Evolutionary conservation across 2,113 vertebrate species (phyloP).

Genomic region (Zapornia atra): DNA sequence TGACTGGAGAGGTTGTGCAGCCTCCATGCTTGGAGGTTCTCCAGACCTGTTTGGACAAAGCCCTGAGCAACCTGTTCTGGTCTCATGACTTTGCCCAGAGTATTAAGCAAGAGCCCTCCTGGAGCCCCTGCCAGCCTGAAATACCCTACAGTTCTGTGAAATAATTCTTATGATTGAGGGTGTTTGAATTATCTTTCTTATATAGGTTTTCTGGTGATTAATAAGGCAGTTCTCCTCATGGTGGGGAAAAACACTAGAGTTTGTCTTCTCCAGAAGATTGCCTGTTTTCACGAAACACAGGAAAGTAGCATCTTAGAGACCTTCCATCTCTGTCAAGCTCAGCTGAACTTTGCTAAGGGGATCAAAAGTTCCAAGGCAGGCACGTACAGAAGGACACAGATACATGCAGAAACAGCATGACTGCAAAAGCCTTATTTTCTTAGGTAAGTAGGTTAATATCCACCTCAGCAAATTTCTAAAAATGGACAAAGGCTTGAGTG

Average conservation of each 20-base stretch:
- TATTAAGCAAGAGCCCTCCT: neutral
- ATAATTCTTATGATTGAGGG: neutral
- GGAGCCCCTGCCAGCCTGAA: neutral
- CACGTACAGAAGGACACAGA: neutral
- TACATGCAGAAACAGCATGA: accelerated
- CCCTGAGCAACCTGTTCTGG: neutral
- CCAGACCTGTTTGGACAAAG: neutral
- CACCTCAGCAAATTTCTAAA: neutral
- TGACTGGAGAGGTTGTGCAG: neutral
- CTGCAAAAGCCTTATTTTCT: neutral
- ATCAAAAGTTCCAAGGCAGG: neutral
- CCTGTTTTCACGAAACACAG: neutral
- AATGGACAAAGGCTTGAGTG: neutral
- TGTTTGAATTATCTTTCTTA: neutral
- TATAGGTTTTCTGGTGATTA: neutral
- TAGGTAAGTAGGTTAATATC: neutral
- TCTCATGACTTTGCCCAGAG: neutral
- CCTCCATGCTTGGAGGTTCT: neutral
- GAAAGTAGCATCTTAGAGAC: neutral
- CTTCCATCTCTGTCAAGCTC: neutral
- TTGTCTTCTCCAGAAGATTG: neutral
- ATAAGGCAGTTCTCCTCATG: neutral
- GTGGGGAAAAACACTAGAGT: neutral
- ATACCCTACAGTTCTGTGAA: neutral
- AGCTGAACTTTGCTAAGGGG: neutral